Base-by-base conservation (phyloP, 2,888 invertebrate species). In the Sylvicola cinctus region DNA sequence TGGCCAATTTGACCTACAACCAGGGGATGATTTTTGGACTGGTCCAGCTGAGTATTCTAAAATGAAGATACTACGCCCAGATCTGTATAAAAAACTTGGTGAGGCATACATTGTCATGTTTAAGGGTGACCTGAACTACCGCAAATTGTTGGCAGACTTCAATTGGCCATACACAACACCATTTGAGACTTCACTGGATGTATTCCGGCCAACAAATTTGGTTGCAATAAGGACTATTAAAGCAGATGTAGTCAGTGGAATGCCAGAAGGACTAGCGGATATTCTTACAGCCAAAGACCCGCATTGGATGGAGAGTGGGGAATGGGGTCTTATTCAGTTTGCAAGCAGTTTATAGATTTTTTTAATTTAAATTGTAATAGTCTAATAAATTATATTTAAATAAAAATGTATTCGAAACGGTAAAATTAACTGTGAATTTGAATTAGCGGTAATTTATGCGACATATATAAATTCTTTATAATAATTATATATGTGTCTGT, bases 101-200 rank as follows among this genome's bases (percentile, higher is more conserved):
- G 56, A 70, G 43, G 68, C 84, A 0, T 63, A 69, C 41, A 58
- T 81, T 2, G 49, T 83, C 0, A 63, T 95, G 45, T 85, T 93
- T 52, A 95, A 95, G 55, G 79, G 95, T 0, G 96, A 98, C 55
- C 64, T 98, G 8, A 96, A 96, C 61, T 96, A 95, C 52, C 63
- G 98, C 29, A 98, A 98, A 58, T 58, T 98, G 35, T 59, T 88
- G 29, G 83, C 80, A 0, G 98, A 98, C 49, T 66, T 69, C 37
- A 77, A 80, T 41, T 91, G 90, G 77, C 65, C 69, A 25, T 66
- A 69, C 2, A 66, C 67, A 0, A 72, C 74, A 2, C 50, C 67
- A 1, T 79, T 90, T 44, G 59, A 62, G 15, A 28, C n/a, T n/a
- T 4, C 14, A 4, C 14, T 28, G 16, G 25, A 10, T 14, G 16